Base-by-base conservation (phyloP, 1,140 invertebrate species). In the Drosophila bifasciata region DNA sequence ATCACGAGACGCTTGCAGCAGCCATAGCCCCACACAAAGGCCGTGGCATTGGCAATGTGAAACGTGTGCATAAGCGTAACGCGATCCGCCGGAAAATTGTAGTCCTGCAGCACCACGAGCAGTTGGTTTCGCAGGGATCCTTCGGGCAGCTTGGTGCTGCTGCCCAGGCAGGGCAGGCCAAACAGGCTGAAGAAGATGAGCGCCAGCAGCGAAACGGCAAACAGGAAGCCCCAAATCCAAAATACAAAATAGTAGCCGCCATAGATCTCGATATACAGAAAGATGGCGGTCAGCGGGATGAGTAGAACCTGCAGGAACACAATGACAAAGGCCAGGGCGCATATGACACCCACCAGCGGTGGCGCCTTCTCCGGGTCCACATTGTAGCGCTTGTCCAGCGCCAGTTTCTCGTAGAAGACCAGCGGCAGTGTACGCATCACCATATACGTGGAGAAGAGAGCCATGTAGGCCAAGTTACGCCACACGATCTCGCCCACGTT, bases 401-500 rank as follows among this genome's bases (percentile, higher is more conserved):
- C 2, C 0, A 86, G 7, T 13, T 75, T 78, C 28, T 46, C 68
- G 6, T 75, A 86, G 5, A 86, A 68, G 0, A 78, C 7, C 15
- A 45, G 19, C 0, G 81, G 81, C 39, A 86, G 7, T 2, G 9
- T 19, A 0, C 81, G 69, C 0, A 88, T 0, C 0, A 71, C 40
- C 51, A 86, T 28, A 5, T 86, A 86, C 0, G 15, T 25, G 23
- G 69, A 41, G 1, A 86, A 55, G 0, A 88, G 1, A 0, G 23
- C 6, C 46, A 68, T 72, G 25, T 51, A 86, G 4, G 50, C 58
- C 1, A 86, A 50, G 39, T 68, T 86, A 3, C 78, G 57, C 81
- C 81, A 86, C 0, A 51, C 28, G 1, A 43, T 0, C 2, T 67
- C 51, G 1, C 50, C 55, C 0, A 64, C 41, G 4, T 51, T 60